A percentile compares a stretch with the other conserved stretches of the same genome.
Evolutionary conservation across 2,797 vertebrate species (phyloP).

Genomic region (Coregonus suidteri): DNA sequence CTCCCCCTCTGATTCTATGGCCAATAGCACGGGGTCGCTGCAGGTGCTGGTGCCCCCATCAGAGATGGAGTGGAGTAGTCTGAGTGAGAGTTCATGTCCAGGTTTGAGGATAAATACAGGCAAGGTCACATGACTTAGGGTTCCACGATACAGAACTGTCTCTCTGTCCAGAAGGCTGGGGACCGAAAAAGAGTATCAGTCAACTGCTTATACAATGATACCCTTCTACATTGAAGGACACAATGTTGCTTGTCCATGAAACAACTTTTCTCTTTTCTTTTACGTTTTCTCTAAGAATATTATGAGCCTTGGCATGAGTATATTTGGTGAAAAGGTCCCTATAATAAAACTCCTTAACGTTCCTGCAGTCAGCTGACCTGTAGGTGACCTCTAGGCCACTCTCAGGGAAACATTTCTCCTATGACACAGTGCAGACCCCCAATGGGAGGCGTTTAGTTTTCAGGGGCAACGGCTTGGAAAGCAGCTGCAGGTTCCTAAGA

Average conservation of each 20-base stretch:
- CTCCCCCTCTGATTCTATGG: conserved; percentile 20
- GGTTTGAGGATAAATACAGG: conserved; percentile 31
- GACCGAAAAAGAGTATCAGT: background rate
- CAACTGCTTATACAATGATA: no score
- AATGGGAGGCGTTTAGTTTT: conserved; percentile 29
- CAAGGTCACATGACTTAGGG: conserved; percentile 40
- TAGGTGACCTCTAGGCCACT: conserved; percentile 59
- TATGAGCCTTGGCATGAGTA: background rate
- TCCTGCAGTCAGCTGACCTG: conserved; percentile 41
- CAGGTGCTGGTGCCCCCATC: conserved; percentile 53
- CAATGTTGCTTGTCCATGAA: background rate
- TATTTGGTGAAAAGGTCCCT: background rate
- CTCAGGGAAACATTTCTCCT: conserved; percentile 45
- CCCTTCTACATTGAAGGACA: background rate
- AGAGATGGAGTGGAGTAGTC: conserved; percentile 45
- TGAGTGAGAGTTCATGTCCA: conserved; percentile 28
- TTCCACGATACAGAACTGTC: conserved; percentile 49
- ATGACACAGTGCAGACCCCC: conserved; percentile 38
- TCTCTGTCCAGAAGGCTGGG: conserved; percentile 54
- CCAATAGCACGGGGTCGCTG: conserved; percentile 43
- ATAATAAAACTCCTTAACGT: background rate
- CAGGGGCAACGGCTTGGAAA: conserved; percentile 50
- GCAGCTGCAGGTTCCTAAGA: conserved; percentile 49
- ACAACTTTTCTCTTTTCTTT: background rate
- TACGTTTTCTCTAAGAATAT: background rate